Conservation (phyloP, 2,797 vertebrate genomes). For the Aythya fuligula region DNA sequence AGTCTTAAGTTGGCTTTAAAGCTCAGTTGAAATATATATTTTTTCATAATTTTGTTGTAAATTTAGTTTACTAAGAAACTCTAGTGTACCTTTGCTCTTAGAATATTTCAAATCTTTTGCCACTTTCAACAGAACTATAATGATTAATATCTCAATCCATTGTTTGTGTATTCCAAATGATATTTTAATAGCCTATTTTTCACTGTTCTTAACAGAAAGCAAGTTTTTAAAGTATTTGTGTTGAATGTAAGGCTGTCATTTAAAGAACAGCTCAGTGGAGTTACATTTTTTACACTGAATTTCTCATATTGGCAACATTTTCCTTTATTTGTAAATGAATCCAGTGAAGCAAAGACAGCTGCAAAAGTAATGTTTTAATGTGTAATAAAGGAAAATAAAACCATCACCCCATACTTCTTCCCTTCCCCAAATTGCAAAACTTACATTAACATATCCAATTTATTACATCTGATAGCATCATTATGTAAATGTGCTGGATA, state of each 20-base stretch:
- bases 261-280: not conserved
- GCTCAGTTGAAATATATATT: not conserved
- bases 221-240: not conserved
- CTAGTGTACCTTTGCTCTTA: not conserved
- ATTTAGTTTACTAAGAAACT: not conserved
- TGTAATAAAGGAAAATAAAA: slow-evolving; percentile 60
- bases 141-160: not conserved
- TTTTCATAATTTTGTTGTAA: not conserved
- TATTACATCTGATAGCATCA: slow-evolving; percentile 44
- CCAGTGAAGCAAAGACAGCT: slow-evolving; percentile 23
- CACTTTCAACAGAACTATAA: not conserved
- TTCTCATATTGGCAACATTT: slow-evolving; percentile 40
- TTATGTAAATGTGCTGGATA: slow-evolving; percentile 65
- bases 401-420: not conserved
- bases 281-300: not conserved
- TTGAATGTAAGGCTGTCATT: not conserved
- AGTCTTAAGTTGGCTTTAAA: not conserved
- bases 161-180: not conserved
- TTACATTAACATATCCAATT: slow-evolving; percentile 42
- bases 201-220: not conserved
- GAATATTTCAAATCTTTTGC: not conserved
- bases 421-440: not conserved
- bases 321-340: slow-evolving; percentile 47
- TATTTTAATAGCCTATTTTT: not conserved
- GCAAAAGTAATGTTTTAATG: slow-evolving; percentile 25